A percentile compares a stretch with the other conserved stretches of the same genome.
These are phyloP conservation scores for Hermaeophaga mercurialis DNA, from an alignment of 2,888 invertebrate species.

Conservation along the genomic window DNA sequence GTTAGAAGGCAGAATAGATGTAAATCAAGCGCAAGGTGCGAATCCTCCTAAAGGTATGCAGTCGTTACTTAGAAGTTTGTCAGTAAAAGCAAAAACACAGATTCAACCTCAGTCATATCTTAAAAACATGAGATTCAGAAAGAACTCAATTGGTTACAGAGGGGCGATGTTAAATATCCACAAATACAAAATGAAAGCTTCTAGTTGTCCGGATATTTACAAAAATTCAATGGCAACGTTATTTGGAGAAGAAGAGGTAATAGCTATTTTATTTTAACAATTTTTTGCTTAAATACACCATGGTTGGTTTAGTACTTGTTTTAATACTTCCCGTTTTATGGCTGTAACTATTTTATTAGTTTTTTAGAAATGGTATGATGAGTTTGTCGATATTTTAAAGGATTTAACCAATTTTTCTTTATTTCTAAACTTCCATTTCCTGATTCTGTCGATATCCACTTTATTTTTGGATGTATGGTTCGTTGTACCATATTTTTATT, in stretches of 20 bases:
- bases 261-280: not conserved
- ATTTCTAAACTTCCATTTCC: constrained; percentile 77
- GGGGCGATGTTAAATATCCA: constrained; percentile 85
- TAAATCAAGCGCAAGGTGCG: not conserved
- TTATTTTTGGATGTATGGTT: constrained; percentile 90
- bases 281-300: no score
- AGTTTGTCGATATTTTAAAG: constrained; percentile 68
- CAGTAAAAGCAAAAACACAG: constrained; percentile 29
- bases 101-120: constrained; percentile 63
- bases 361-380: constrained; percentile 74
- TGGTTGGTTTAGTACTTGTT: no score
- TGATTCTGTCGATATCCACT: constrained; percentile 82
- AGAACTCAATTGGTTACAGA: constrained; percentile 84
- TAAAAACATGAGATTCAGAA: constrained; percentile 72
- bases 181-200: constrained; percentile 80
- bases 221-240: constrained; percentile 85
- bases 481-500: constrained; percentile 93
- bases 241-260: constrained; percentile 72
- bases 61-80: constrained; percentile 24
- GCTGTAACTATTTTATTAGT: constrained; percentile 26
- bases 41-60: not conserved
- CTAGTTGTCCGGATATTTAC: constrained; percentile 91
- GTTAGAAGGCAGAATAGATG: constrained; percentile 25
- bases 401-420: constrained; percentile 81
- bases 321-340: no score